Percentiles rank a stretch among this genome's conserved stretches.
Evolutionary conservation across 2,113 vertebrate genomes (phyloP).

Genomic region (Petrocephalus zakoni): DNA sequence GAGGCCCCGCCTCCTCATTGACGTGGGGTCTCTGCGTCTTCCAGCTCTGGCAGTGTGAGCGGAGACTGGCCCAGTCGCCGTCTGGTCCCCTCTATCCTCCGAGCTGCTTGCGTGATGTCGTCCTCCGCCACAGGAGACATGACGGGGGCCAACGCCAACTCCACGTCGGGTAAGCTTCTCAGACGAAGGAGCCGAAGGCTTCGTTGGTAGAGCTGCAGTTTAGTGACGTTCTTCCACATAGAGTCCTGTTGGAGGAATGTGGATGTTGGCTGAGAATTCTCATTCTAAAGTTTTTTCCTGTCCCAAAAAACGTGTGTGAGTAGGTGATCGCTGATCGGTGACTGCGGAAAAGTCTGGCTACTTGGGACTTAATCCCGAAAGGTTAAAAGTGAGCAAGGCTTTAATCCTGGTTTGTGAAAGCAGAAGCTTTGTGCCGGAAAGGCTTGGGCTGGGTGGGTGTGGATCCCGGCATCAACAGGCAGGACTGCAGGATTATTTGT

Average conservation of each 20-base stretch:
- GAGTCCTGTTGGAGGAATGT: neutral
- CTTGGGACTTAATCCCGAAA: neutral
- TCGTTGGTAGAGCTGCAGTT: neutral
- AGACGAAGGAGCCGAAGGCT: constrained; percentile 8
- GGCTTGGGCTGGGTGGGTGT: neutral
- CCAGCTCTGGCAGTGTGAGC: neutral
- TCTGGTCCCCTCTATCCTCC: neutral
- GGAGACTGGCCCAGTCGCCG: no score
- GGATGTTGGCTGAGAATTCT: neutral
- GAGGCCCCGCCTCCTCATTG: neutral
- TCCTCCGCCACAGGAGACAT: constrained; percentile 48
- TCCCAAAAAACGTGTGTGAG: neutral
- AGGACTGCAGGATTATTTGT: neutral
- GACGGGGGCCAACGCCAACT: constrained; percentile 60
- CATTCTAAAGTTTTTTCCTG: neutral
- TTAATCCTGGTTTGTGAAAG: neutral
- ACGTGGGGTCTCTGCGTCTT: neutral
- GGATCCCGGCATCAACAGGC: neutral
- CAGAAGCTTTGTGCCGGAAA: neutral
- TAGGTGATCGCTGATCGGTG: neutral
- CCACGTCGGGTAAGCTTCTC: constrained; percentile 56
- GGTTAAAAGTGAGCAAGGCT: neutral
- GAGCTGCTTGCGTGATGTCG: constrained; percentile 31
- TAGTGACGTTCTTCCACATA: neutral
- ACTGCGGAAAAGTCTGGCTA: neutral